Conservation (phyloP, 92 coral and sea anemone genomes). For the Phenganax stokvisi region DNA sequence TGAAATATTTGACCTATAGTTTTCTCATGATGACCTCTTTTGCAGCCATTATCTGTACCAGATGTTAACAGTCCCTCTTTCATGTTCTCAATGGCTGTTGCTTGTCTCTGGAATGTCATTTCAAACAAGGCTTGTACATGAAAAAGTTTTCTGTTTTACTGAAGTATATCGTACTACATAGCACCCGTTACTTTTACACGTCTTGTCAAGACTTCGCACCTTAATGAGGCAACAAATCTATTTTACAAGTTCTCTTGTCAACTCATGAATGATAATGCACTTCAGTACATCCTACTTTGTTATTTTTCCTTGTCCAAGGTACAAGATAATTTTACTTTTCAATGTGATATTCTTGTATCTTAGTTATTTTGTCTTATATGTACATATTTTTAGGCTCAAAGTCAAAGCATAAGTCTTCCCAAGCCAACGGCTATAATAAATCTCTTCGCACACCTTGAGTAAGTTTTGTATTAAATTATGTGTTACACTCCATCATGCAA, state of each 20-base stretch:
- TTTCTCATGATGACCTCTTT: background rate
- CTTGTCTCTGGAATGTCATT: constrained; percentile 87
- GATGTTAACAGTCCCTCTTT: constrained; percentile 71
- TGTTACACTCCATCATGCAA: background rate
- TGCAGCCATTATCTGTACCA: constrained; percentile 78
- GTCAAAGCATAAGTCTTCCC: constrained; percentile 58
- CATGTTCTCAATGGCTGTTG: constrained; percentile 79
- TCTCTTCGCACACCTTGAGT: constrained; percentile 76
- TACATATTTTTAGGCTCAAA: constrained; percentile 59
- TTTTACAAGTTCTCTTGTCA: too few species aligned
- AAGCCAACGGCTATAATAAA: constrained; percentile 66
- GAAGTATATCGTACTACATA: background rate
- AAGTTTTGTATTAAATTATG: constrained; percentile 32
- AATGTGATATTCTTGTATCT: too few species aligned
- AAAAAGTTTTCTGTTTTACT: background rate
- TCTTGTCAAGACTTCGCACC: too few species aligned
- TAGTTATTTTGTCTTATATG: background rate
- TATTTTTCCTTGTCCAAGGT: too few species aligned
- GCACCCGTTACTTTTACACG: background rate
- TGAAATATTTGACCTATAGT: too few species aligned
- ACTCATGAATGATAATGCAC: too few species aligned
- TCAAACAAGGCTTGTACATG: constrained; percentile 63
- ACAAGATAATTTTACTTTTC: too few species aligned
- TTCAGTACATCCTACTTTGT: too few species aligned
- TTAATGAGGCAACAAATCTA: too few species aligned